Base-by-base conservation (phyloP, 2,113 vertebrate genomes). In the Syngnathus typhle region DNA sequence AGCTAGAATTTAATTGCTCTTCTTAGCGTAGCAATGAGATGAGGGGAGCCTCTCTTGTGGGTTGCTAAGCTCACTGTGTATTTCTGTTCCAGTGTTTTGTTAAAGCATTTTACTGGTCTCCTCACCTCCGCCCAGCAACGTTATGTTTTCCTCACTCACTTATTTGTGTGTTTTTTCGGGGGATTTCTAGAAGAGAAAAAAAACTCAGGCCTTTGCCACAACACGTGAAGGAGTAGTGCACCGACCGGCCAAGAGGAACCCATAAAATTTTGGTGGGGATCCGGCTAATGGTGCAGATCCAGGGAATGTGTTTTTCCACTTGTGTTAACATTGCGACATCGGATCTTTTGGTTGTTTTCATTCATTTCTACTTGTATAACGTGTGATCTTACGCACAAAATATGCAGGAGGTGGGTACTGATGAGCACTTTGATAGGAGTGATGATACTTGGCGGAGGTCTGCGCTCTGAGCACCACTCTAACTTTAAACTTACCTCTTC, bases 401-500 rank as follows among this genome's bases (percentile, higher is more conserved):
- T 43, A 61, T 61, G 38, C 38, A 8, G 39, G 60, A 61, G 60
- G 19, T 56, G 54, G 27, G n/a, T 55, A 27, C 52, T 12, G 10
- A 61, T 23, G 60, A 11, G 37, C 19, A 43, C n/a, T 61, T 32
- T 5, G 12, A 0, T 23, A 32, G 54, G 13, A 56, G 23, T 13
- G 60, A 41, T 61, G n/a, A 43, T 39, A 5, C 60, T 23, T 43
- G n/a, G 19, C 9, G 39, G 60, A 23, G 60, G 59, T 39, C 11
- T n/a, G 32, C 36, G 11, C 58, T 60, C 55, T 32, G 55, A 58
- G 32, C 27, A 37, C 10, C 2, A 16, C 36, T 60, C 39, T 65
- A 66, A 36, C 69, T 80, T 84, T 72, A 56, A 56, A 23, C 54
- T 39, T 76, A 23, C 60, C 51, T 38, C 38, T 1, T 15, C 51